Conservation (phyloP, 2,113 vertebrate genomes). For the Condylura cristata region DNA sequence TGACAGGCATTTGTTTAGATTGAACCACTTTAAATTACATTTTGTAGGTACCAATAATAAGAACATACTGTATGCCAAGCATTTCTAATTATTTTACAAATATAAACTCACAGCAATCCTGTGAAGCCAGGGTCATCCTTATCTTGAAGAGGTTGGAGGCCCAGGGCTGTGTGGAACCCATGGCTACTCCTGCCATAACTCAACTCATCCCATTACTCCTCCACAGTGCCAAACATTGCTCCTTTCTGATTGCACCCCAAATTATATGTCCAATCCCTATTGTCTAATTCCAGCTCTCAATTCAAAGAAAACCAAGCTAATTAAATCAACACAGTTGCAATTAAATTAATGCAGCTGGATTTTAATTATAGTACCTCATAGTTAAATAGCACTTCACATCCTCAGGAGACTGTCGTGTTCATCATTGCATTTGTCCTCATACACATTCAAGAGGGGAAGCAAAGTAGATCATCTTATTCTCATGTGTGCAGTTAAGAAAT, state of each 20-base stretch:
- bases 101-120: neutral
- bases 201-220: neutral
- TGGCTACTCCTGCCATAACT: neutral
- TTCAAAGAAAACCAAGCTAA: neutral
- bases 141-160: neutral
- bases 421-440: neutral
- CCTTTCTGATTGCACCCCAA: neutral
- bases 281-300: neutral
- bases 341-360: conserved; percentile 51
- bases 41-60: neutral
- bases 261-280: neutral
- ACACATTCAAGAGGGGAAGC: neutral
- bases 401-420: neutral
- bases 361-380: conserved; percentile 20
- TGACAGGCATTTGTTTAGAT: neutral
- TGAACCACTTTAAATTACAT: neutral
- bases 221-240: neutral
- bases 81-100: neutral
- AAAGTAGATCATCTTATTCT: neutral
- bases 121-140: neutral
- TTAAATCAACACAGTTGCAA: conserved; percentile 34
- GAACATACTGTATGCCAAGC: neutral
- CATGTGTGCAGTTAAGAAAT: neutral
- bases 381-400: neutral
- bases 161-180: neutral